phyloP scores from a whole-genome alignment of 1,140 invertebrate genomes.

The Coenobita brevimanus region DNA sequence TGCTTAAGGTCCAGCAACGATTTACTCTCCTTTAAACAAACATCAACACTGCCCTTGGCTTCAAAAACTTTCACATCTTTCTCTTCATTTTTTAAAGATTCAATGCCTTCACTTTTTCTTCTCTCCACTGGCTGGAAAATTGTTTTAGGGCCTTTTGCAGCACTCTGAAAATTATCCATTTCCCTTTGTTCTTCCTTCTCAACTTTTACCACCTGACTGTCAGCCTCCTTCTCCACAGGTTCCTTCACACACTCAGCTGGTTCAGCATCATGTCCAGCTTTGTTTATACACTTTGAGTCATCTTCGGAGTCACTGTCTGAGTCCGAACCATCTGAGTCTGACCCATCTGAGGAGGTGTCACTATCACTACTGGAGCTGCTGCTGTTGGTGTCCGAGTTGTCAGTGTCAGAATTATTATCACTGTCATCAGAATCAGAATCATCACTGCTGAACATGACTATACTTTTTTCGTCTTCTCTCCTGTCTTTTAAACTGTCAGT shows the following conservation, averaged over 20 bases:
- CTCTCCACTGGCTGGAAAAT: no score
- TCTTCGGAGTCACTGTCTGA: constrained; percentile 51
- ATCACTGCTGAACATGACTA: neutral
- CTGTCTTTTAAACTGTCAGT: neutral
- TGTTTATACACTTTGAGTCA: constrained; percentile 25
- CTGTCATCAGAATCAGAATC: constrained; percentile 28
- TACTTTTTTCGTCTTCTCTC: neutral
- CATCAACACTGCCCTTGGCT: no score
- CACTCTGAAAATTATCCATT: no score
- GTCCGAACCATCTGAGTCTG: constrained; percentile 34
- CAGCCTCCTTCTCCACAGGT: neutral
- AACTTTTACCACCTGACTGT: neutral
- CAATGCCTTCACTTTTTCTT: no score
- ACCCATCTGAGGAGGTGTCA: constrained; percentile 13
- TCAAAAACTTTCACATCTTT: no score
- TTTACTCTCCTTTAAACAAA: no score
- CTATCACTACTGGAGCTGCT: constrained; percentile 25
- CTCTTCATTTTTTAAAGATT: no score
- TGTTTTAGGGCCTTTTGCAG: no score
- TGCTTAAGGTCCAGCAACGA: no score
- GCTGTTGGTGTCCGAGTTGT: neutral
- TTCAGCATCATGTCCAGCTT: neutral
- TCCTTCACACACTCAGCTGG: neutral
- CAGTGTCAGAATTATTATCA: constrained; percentile 34
- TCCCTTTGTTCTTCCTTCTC: neutral